Percentiles rank a stretch among this genome's conserved stretches.
These are phyloP conservation scores for Branchellion lobata DNA, from an alignment of 2,888 invertebrate species.

Conservation along the genomic window DNA sequence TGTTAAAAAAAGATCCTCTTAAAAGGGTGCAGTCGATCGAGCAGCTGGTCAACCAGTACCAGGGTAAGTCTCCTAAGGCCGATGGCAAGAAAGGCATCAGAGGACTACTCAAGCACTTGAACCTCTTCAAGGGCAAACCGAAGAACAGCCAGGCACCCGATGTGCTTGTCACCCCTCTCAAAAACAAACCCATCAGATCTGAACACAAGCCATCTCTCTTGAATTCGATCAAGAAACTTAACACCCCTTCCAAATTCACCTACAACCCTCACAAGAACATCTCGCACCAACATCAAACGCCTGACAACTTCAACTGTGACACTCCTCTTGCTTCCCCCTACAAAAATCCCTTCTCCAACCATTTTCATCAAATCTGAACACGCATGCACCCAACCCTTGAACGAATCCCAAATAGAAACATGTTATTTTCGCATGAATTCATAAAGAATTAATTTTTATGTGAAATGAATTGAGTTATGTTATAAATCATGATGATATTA, in stretches of 20 bases:
- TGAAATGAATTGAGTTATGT: too few species aligned
- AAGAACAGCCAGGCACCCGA: neutral
- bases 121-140: slow-evolving; percentile 32
- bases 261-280: too few species aligned
- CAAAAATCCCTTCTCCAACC: neutral
- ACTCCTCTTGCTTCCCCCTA: too few species aligned
- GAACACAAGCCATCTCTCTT: slow-evolving; percentile 4
- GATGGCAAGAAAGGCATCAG: slow-evolving; percentile 20
- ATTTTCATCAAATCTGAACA: neutral
- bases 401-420: too few species aligned
- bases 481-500: too few species aligned
- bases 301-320: too few species aligned
- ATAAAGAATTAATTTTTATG: too few species aligned
- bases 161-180: neutral
- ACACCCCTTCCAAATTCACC: slow-evolving; percentile 7
- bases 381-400: neutral
- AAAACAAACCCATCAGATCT: neutral
- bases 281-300: neutral
- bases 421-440: too few species aligned
- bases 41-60: slow-evolving; percentile 30
- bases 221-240: slow-evolving; percentile 7
- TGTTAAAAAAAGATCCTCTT: slow-evolving; percentile 28
- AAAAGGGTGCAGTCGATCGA: slow-evolving; percentile 41
- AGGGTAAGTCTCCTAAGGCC: neutral
- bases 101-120: slow-evolving; percentile 29